phyloP scores from a whole-genome alignment of 2,113 vertebrate genomes.

The Origma solitaria region DNA sequence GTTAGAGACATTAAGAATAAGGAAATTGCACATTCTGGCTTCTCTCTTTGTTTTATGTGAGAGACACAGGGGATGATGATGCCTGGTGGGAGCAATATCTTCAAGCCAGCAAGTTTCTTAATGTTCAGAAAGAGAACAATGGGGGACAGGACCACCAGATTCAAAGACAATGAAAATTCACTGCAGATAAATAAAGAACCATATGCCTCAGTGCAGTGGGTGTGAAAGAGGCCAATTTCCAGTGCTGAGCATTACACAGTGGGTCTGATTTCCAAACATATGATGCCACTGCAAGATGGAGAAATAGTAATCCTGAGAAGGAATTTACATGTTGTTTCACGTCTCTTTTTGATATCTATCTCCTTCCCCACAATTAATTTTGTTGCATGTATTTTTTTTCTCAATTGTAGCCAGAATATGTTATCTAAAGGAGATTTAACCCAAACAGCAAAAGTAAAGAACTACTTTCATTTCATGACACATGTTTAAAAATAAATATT shows the following conservation, averaged over 20 bases:
- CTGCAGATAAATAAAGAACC: background rate
- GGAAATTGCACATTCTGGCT: background rate
- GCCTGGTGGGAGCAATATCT: background rate
- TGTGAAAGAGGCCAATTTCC: background rate
- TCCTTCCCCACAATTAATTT: background rate
- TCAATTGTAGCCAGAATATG: background rate
- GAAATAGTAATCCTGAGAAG: background rate
- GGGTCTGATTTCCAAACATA: background rate
- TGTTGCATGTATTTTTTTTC: background rate
- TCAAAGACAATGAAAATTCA: background rate
- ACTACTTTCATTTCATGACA: background rate
- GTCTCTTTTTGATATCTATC: background rate
- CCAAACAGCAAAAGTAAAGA: background rate
- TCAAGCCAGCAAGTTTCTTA: background rate
- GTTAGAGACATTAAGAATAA: background rate
- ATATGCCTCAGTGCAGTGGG: background rate
- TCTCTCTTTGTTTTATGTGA: background rate
- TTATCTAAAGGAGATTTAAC: background rate
- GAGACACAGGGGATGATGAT: background rate
- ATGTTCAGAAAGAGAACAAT: background rate
- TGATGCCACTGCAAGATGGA: background rate
- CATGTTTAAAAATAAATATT: background rate
- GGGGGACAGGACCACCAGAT: background rate
- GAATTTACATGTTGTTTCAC: background rate
- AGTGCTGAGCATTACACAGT: background rate